phyloP scores from a whole-genome alignment of 2,888 invertebrate genomes.

The Xestia ashworthii region DNA sequence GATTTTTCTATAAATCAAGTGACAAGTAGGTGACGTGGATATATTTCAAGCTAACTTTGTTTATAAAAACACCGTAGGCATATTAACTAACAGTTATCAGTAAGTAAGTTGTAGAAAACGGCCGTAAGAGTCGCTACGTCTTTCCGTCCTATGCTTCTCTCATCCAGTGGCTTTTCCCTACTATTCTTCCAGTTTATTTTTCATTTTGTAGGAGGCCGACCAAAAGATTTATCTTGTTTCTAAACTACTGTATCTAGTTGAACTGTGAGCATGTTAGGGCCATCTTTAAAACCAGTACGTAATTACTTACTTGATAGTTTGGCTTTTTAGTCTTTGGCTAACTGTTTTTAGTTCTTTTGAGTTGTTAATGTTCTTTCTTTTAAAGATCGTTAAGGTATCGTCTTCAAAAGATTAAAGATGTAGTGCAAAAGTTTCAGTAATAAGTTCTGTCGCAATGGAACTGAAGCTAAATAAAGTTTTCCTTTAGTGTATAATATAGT shows the following conservation, averaged over 20 bases:
- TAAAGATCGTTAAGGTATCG: conserved; percentile 30
- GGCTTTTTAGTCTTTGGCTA: conserved; percentile 57
- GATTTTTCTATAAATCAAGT: too few relatives aligned
- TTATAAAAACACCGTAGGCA: too few relatives aligned
- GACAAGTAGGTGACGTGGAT: too few relatives aligned
- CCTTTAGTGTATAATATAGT: not conserved
- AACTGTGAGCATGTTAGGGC: conserved; percentile 37
- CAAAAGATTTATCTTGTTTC: not conserved
- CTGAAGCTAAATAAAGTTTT: conserved; percentile 1
- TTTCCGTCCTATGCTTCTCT: not conserved
- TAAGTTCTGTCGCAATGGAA: conserved; percentile 1
- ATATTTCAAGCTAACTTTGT: too few relatives aligned
- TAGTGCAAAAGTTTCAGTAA: not conserved
- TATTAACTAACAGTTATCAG: too few relatives aligned
- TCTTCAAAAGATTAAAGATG: conserved; percentile 36
- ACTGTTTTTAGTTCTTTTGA: conserved; percentile 48
- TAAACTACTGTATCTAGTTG: conserved; percentile 26
- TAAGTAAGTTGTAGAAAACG: too few relatives aligned
- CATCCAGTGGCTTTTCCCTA: not conserved
- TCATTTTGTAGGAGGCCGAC: not conserved
- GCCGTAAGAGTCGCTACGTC: not conserved
- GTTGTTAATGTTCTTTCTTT: conserved; percentile 57
- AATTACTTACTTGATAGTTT: conserved; percentile 61
- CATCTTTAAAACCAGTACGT: conserved; percentile 59
- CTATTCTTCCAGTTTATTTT: not conserved